Conservation (phyloP, 2,888 invertebrate species). For the Steinernema carpocapsae region DNA sequence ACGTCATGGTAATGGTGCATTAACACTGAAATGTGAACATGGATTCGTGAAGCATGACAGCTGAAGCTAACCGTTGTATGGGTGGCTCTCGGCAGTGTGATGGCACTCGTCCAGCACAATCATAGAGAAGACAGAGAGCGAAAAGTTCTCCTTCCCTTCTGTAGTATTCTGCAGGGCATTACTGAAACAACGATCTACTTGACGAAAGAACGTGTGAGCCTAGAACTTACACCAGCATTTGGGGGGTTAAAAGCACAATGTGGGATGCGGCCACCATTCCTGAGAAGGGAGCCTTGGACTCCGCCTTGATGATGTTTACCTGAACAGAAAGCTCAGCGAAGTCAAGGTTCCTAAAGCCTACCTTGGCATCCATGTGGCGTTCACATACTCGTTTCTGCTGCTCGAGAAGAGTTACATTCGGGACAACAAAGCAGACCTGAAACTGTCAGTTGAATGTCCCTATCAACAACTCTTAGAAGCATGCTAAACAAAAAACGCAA, state of each 20-base stretch:
- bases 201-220: neutral
- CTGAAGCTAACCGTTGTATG: slow-evolving; percentile 46
- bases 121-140: slow-evolving; percentile 60
- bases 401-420: slow-evolving; percentile 16
- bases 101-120: slow-evolving; percentile 67
- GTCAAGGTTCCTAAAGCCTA: slow-evolving; percentile 31
- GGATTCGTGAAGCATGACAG: neutral
- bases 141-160: slow-evolving; percentile 35
- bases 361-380: slow-evolving; percentile 25
- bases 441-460: neutral
- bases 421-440: slow-evolving; percentile 39
- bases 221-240: slow-evolving; percentile 54
- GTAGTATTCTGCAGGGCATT: slow-evolving; percentile 59
- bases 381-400: slow-evolving; percentile 29
- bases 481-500: neutral
- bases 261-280: slow-evolving; percentile 50
- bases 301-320: neutral
- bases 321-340: neutral
- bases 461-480: neutral
- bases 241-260: slow-evolving; percentile 59
- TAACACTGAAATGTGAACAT: slow-evolving; percentile 41
- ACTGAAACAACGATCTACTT: slow-evolving; percentile 37
- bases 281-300: slow-evolving; percentile 36
- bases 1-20: slow-evolving; percentile 43
- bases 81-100: slow-evolving; percentile 49